Evolutionary conservation across 2,888 invertebrate genomes (phyloP), one percentile per base, ranked within the genome.

Genomic region (Diadromus collaris): DNA sequence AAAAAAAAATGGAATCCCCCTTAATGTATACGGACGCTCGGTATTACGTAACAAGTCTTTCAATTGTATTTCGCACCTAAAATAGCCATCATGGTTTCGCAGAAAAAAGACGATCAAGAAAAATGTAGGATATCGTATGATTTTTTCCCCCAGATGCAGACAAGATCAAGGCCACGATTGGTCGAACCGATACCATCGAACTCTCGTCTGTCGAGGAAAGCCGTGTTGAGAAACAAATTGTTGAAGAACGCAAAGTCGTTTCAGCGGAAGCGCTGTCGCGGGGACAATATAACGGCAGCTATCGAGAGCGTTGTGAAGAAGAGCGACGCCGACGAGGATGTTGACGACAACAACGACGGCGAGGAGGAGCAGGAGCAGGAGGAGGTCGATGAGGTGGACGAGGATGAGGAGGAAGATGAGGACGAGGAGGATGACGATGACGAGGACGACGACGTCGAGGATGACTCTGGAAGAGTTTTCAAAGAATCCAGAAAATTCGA

Each of bases 181-280:
- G 83, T 84, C 27, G 84, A 85, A 21, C 87, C 88, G 19, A 85
- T 76, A 54, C 82, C 85, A 16, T 85, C 84, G 46, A 81, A 77
- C 10, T 84, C 83, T 6, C 83, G 83, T 6, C 71, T 85, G n/a
- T 79, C 85, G 24, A 81, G 82, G 32, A 90, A 90, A 71, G 88
- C 89, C 0, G 88, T 83, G n/a, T 77, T 90, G 38, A 86, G 89
- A 67, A 90, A 90, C 78, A 89, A 90, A 68, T 75, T 90, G 46
- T 78, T 90, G 78, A 90, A 90, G 78, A 90, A 90, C 75, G 90
- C 90, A 29, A 90, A 90, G 70, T 89, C 89, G 63, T 86, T 87
- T 51, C 89, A 90, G 41, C 86, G 89, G 2, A 88, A 90, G 68
- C 87, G 88, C 2, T 87, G 87, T 67, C 82, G 89, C 10, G 84